Percentiles rank a stretch among this genome's conserved stretches.
These are phyloP conservation scores for Neodiprion virginianus DNA, from an alignment of 1,140 invertebrate genomes.

Conservation along the genomic window DNA sequence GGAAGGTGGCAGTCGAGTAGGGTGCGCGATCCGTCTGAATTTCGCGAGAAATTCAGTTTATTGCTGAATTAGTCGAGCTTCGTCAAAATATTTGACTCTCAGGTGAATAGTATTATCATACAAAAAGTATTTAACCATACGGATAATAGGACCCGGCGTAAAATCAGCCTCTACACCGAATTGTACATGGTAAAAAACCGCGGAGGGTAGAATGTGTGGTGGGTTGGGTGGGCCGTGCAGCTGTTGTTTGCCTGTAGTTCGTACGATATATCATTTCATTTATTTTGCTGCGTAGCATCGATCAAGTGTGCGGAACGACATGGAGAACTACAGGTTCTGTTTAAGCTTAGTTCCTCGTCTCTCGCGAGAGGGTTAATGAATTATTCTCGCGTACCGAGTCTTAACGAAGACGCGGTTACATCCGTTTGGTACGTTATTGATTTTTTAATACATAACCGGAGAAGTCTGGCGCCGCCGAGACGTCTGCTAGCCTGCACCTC, in stretches of 20 bases:
- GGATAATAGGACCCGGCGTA: not conserved
- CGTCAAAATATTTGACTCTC: not conserved
- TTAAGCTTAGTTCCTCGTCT: no score
- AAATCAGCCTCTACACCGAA: no score
- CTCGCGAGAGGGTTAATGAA: no score
- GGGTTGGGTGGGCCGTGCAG: not conserved
- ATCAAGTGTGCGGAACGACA: no score
- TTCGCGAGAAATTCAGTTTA: constrained; percentile 28
- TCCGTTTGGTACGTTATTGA: constrained; percentile 21
- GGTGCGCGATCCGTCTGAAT: constrained; percentile 32
- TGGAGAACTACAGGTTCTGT: no score
- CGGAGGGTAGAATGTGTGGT: not conserved
- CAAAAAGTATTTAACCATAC: not conserved
- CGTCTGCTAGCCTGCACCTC: constrained; percentile 22
- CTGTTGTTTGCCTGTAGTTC: no score
- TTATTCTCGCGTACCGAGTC: not conserved
- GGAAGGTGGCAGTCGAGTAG: constrained; percentile 35
- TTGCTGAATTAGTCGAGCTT: constrained; percentile 13
- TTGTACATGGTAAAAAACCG: no score
- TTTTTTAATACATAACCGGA: constrained; percentile 24
- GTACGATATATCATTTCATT: no score
- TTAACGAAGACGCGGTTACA: not conserved
- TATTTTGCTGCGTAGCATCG: no score
- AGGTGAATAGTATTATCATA: constrained; percentile 9
- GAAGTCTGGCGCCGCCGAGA: not conserved